A percentile compares a stretch with the other conserved stretches of the same genome.
Evolutionary conservation across 1,140 invertebrate genomes (phyloP).

Genomic region (Ips nitidus): DNA sequence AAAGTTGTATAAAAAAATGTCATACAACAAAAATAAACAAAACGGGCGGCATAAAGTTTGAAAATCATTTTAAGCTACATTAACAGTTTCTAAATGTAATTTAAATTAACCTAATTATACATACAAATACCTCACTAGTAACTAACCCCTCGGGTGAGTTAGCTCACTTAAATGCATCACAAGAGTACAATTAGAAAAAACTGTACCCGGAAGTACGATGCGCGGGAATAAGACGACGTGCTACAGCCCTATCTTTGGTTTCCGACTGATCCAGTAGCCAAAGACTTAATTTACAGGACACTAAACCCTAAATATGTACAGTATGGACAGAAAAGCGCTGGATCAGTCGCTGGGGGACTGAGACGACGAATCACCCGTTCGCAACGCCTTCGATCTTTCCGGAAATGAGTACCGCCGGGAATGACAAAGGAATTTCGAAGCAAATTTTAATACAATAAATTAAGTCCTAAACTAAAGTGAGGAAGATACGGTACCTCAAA

Average conservation of each 20-base stretch:
- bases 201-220: conserved; percentile 42
- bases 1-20: conserved; percentile 2
- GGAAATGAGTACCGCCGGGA: conserved; percentile 23
- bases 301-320: conserved; percentile 42
- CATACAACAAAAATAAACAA: conserved; percentile 14
- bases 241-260: conserved; percentile 50
- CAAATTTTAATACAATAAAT: conserved; percentile 35
- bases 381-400: conserved; percentile 24
- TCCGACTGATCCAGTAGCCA: conserved; percentile 37
- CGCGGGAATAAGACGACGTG: conserved; percentile 40
- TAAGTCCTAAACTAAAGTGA: conserved; percentile 30
- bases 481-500: no score
- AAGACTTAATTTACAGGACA: conserved; percentile 22
- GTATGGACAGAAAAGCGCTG: conserved; percentile 41
- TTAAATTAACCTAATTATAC: conserved; percentile 21
- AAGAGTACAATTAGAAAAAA: conserved; percentile 43
- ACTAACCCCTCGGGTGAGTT: conserved; percentile 46
- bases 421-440: conserved; percentile 9
- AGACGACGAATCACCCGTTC: conserved; percentile 14
- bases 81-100: conserved; percentile 23
- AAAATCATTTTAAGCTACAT: conserved; percentile 20
- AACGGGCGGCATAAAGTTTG: conserved; percentile 1
- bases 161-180: conserved; percentile 50
- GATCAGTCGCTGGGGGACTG: conserved; percentile 26
- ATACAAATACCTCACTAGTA: conserved; percentile 31